A percentile compares a stretch with the other conserved stretches of the same genome.
These are phyloP conservation scores for Crenuchus spilurus DNA, from an alignment of 2,797 vertebrate species.

Conservation along the genomic window DNA sequence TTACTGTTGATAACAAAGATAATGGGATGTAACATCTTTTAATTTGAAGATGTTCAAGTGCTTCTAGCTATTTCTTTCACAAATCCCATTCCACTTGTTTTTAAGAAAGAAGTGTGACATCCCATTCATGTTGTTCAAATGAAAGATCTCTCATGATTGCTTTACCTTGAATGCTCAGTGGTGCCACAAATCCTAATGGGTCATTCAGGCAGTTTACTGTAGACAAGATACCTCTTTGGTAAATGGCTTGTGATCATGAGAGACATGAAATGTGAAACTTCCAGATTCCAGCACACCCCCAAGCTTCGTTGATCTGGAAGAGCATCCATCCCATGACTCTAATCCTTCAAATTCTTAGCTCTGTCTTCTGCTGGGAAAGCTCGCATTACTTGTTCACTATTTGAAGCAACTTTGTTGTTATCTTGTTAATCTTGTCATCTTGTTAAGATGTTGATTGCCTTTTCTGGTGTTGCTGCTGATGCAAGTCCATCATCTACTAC, in stretches of 20 bases:
- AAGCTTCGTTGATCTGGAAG: constrained; percentile 13
- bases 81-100: neutral
- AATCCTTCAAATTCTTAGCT: neutral
- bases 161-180: constrained; percentile 5
- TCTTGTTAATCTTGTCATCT: neutral
- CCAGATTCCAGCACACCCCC: neutral
- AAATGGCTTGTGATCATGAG: neutral
- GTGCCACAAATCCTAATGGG: neutral
- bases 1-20: neutral
- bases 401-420: neutral
- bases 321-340: neutral
- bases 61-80: neutral
- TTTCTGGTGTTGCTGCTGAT: neutral
- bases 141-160: neutral
- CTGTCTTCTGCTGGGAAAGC: neutral
- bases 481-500: neutral
- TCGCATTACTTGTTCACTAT: constrained; percentile 7
- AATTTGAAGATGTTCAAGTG: neutral
- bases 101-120: neutral
- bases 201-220: constrained; percentile 5
- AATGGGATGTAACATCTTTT: constrained; percentile 1
- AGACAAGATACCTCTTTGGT: neutral
- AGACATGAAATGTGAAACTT: neutral
- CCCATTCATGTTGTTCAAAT: neutral
- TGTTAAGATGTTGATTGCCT: neutral